phyloP scores from a whole-genome alignment of 1,140 invertebrate genomes.

The Streblospio benedicti region DNA sequence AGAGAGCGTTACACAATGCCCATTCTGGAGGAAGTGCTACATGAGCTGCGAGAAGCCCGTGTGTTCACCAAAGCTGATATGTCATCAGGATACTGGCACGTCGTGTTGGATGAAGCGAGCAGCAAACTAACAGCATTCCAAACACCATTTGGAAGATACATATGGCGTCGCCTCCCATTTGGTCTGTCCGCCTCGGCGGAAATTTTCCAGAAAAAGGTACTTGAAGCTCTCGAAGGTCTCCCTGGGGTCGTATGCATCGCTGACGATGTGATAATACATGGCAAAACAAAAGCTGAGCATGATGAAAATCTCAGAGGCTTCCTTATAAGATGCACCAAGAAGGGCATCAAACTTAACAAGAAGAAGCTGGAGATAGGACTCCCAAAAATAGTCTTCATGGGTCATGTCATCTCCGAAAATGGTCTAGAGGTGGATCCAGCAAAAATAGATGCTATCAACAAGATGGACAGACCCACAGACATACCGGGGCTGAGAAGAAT shows the following conservation, averaged over 20 bases:
- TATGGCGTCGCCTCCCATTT: slow-evolving; percentile 23
- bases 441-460: slow-evolving; percentile 30
- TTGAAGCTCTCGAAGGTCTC: slow-evolving; percentile 32
- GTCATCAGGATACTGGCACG: slow-evolving; percentile 25
- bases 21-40: slow-evolving; percentile 25
- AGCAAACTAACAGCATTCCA: slow-evolving; percentile 24
- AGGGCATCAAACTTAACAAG: slow-evolving; percentile 41
- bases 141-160: slow-evolving; percentile 21
- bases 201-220: slow-evolving; percentile 34
- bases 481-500: background rate
- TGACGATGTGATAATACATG: slow-evolving; percentile 37
- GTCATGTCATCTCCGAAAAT: slow-evolving; percentile 22
- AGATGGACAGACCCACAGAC: slow-evolving; percentile 21
- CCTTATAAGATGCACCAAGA: slow-evolving; percentile 31
- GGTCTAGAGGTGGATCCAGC: slow-evolving; percentile 24
- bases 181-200: slow-evolving; percentile 22
- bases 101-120: slow-evolving; percentile 22
- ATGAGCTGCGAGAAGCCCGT: slow-evolving; percentile 18
- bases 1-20: slow-evolving; percentile 22
- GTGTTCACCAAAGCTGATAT: slow-evolving; percentile 24
- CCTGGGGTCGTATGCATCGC: slow-evolving; percentile 39
- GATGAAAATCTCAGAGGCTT: slow-evolving; percentile 34
- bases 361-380: slow-evolving; percentile 25
- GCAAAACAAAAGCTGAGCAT: slow-evolving; percentile 27
- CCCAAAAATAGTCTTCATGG: slow-evolving; percentile 5